Evolutionary conservation across 2,888 invertebrate genomes (phyloP).

Genomic region (Tetheella fluctuosa): DNA sequence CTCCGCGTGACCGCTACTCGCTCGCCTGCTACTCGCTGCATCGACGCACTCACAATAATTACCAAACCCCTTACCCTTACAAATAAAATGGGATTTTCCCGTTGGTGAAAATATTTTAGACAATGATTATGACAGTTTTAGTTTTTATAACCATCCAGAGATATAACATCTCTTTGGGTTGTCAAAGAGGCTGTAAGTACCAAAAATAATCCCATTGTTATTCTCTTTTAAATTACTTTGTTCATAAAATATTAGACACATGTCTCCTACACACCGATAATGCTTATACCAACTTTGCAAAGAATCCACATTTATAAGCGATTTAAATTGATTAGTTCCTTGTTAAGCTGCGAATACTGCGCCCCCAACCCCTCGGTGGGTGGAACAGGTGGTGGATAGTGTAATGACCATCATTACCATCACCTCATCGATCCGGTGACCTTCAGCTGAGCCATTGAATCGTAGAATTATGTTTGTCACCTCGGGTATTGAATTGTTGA

Average conservation of each 20-base stretch:
- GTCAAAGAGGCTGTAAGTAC: no score
- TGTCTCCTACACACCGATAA: background rate
- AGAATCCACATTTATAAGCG: background rate
- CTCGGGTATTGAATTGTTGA: background rate
- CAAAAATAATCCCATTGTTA: no score
- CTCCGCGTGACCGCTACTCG: constrained; percentile 41
- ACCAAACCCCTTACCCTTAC: background rate
- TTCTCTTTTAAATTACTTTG: no score
- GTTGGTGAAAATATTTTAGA: background rate
- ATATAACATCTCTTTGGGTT: background rate
- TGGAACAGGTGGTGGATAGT: constrained; percentile 25
- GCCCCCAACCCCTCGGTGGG: constrained; percentile 14
- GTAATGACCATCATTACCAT: constrained; percentile 48
- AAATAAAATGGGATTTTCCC: background rate
- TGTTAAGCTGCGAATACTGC: background rate
- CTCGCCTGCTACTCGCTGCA: constrained; percentile 45
- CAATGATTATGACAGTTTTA: background rate
- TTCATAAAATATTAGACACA: no score
- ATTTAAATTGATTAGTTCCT: constrained; percentile 8
- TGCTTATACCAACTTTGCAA: background rate
- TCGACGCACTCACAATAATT: constrained; percentile 27
- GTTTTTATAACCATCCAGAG: background rate
- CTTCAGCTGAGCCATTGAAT: constrained; percentile 30
- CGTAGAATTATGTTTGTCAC: constrained; percentile 24
- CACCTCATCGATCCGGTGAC: constrained; percentile 40